Evolutionary conservation across 2,888 invertebrate genomes (phyloP), one percentile per base, ranked within the genome.

Genomic region (Patella depressa): DNA sequence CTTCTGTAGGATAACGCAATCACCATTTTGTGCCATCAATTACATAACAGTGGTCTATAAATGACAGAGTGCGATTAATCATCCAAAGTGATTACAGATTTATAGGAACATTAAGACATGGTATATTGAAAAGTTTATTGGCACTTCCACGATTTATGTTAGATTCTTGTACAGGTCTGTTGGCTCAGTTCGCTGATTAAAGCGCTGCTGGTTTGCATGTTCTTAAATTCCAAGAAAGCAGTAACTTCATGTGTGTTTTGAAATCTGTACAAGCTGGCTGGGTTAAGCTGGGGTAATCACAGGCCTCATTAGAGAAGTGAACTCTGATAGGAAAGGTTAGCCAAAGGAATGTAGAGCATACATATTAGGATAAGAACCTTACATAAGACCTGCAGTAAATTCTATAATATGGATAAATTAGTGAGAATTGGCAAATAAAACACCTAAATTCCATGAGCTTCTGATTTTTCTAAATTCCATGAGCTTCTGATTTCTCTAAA

Each of bases 201-300:
- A 65, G 19, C 24, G 65, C 24, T 65, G 19, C 65, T 65, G 24
- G 65, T 24, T 65, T 19, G 65, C 19, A 19, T 65, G 65, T 65
- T 65, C 19, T 45, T 45, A 9, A 45, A 45, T 45, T 45, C 45
- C 45, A 45, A 45, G 45, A 45, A 45, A 45, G 45, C 45, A 45
- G 7, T 5, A 45, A 45, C 45, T 45, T 45, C 45, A 45, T 45
- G 45, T 45, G 45, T 45, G 45, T 45, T 45, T 45, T 65, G 19
- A 65, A 65, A 65, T 65, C 19, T 65, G 65, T 65, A 65, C 45
- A 65, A 24, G 65, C 24, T 65, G 14, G 19, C 24, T 65, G 65
- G 65, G 65, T 65, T 65, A 65, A 65, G 65, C 65, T 65, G 65
- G 65, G 19, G 65, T 65, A 65, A 65, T 65, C 65, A 14, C 65